These are phyloP conservation scores for Eremophila alpestris DNA, from an alignment of 2,797 vertebrate genomes.

Conservation along the genomic window DNA sequence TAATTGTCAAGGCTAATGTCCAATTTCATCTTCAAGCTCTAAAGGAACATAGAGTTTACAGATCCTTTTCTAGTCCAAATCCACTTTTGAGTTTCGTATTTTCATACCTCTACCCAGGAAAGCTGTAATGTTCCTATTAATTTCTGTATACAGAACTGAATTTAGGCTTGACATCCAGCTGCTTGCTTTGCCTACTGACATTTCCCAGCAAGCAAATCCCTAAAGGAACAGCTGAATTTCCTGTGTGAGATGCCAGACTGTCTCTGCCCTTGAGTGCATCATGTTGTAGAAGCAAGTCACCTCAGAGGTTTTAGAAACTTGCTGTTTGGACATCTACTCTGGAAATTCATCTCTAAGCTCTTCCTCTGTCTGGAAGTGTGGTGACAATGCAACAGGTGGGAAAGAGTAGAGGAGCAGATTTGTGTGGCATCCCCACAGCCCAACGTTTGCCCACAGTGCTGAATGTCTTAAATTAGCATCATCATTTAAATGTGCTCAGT, in stretches of 20 bases:
- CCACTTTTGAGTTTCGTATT: background rate
- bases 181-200: background rate
- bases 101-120: background rate
- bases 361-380: background rate
- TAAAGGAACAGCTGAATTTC: background rate
- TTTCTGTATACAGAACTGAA: background rate
- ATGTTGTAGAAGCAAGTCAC: fast-evolving
- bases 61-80: background rate
- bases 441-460: background rate
- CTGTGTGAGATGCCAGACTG: fast-evolving
- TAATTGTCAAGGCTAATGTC: background rate
- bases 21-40: background rate
- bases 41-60: background rate
- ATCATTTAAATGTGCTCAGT: background rate
- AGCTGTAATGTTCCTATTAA: background rate
- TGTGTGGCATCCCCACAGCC: background rate
- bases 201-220: background rate
- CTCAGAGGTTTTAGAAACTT: background rate
- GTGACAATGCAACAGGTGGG: background rate
- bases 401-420: background rate
- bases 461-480: background rate
- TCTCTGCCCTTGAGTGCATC: background rate
- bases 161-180: background rate
- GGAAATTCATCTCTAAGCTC: background rate
- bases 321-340: background rate